Evolutionary conservation across 2,888 invertebrate species (phyloP).

Genomic region (Drosophila mayaguana): DNA sequence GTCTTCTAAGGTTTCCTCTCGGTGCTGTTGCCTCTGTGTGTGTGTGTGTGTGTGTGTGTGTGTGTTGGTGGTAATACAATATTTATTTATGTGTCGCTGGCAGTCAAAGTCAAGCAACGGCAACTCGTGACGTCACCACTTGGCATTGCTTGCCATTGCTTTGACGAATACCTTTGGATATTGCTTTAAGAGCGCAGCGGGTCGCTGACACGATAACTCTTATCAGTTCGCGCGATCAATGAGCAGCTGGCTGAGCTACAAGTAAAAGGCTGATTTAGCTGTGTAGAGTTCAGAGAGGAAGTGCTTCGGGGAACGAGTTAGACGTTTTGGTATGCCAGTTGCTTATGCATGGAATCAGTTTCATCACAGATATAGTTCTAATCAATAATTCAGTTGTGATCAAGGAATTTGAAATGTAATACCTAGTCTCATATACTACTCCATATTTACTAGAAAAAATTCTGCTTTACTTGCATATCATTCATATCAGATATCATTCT

Average conservation of each 20-base stretch:
- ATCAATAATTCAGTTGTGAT: neutral
- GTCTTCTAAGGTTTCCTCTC: conserved; percentile 68
- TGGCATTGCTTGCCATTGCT: conserved; percentile 9
- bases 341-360: no score
- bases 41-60: conserved; percentile 24
- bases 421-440: neutral
- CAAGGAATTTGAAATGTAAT: neutral
- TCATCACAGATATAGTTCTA: neutral
- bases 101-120: conserved; percentile 43
- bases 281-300: neutral
- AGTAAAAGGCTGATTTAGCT: neutral
- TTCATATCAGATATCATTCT: neutral
- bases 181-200: conserved; percentile 7
- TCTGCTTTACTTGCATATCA: neutral
- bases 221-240: conserved; percentile 25
- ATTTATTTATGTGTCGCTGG: conserved; percentile 65
- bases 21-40: conserved; percentile 54
- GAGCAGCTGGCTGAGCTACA: neutral
- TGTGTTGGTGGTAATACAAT: conserved; percentile 67
- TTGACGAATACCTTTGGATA: conserved; percentile 3
- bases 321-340: neutral
- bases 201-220: conserved; percentile 42
- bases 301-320: neutral
- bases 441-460: neutral
- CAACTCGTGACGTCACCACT: conserved; percentile 27